A percentile compares a stretch with the other conserved stretches of the same genome.
phyloP scores from a whole-genome alignment of 2,113 vertebrate genomes.

The Psammodynastes pulverulentus region DNA sequence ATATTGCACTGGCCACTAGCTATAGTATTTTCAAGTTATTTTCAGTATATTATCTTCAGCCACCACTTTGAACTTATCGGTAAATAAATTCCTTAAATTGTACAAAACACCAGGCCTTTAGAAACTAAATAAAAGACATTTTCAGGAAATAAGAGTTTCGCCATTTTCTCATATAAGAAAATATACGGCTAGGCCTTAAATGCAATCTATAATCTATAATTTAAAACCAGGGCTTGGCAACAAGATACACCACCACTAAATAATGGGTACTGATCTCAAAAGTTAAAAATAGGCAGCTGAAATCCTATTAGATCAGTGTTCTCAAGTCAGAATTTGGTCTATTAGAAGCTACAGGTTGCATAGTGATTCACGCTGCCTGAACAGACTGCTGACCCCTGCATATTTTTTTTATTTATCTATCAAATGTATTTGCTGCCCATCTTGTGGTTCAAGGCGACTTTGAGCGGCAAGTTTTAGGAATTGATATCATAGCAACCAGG shows the following conservation, averaged over 20 bases:
- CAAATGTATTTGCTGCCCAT: neutral
- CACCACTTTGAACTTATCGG: neutral
- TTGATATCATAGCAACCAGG: neutral
- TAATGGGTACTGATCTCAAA: neutral
- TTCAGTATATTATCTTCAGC: slow-evolving; percentile 18
- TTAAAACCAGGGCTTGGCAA: slow-evolving; percentile 28
- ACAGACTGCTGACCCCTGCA: neutral
- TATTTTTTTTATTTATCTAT: neutral
- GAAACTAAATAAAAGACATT: neutral
- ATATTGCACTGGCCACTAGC: slow-evolving; percentile 59
- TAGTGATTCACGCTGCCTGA: neutral
- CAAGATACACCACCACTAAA: neutral
- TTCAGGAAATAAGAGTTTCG: slow-evolving; percentile 27
- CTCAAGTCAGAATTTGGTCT: neutral
- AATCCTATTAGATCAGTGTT: neutral
- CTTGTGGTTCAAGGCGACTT: neutral
- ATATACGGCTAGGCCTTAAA: slow-evolving; percentile 42
- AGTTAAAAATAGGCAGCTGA: neutral
- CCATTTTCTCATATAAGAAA: slow-evolving; percentile 56
- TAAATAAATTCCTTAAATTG: slow-evolving; percentile 11
- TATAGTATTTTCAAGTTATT: slow-evolving; percentile 47
- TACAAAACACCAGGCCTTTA: neutral
- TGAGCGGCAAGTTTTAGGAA: neutral
- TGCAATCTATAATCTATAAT: slow-evolving; percentile 17
- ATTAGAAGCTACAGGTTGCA: neutral